A percentile compares a stretch with the other conserved stretches of the same genome.
Evolutionary conservation across 1,140 invertebrate genomes (phyloP).

Genomic region (Acromyrmex charruanus): DNA sequence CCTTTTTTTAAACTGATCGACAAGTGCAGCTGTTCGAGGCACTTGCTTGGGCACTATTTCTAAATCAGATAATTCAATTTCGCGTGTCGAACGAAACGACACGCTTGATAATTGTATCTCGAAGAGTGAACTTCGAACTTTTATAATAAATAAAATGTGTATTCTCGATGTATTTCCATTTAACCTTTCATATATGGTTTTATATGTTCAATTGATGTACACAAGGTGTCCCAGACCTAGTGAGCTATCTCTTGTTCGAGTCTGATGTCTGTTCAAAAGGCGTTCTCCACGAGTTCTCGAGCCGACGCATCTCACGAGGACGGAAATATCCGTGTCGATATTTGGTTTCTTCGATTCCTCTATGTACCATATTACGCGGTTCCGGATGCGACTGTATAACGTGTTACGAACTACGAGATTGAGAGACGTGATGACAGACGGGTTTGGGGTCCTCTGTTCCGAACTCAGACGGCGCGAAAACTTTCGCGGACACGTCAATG

Average conservation of each 20-base stretch:
- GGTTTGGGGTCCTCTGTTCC: not conserved
- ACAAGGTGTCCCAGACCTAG: not conserved
- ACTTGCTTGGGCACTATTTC: not conserved
- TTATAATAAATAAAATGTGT: slow-evolving; percentile 6
- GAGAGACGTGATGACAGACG: not conserved
- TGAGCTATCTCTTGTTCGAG: not conserved
- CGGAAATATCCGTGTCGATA: slow-evolving; percentile 8
- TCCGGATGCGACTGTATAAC: not conserved
- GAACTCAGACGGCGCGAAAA: not conserved
- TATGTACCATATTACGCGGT: not conserved
- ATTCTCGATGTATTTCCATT: not conserved
- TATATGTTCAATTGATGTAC: not conserved
- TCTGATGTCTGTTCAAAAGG: not conserved
- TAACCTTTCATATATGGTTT: not conserved
- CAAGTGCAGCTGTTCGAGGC: not conserved
- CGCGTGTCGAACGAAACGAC: not conserved
- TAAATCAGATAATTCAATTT: slow-evolving; percentile 27
- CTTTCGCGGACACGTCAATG: slow-evolving; percentile 5
- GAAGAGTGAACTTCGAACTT: slow-evolving; percentile 18
- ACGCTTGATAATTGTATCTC: not conserved
- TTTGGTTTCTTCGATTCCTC: not conserved
- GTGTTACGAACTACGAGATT: not conserved
- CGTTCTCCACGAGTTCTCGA: not conserved
- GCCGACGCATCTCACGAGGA: not conserved
- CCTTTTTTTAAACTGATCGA: not conserved